phyloP scores from a whole-genome alignment of 2,113 vertebrate species.

The Antechinus flavipes region DNA sequence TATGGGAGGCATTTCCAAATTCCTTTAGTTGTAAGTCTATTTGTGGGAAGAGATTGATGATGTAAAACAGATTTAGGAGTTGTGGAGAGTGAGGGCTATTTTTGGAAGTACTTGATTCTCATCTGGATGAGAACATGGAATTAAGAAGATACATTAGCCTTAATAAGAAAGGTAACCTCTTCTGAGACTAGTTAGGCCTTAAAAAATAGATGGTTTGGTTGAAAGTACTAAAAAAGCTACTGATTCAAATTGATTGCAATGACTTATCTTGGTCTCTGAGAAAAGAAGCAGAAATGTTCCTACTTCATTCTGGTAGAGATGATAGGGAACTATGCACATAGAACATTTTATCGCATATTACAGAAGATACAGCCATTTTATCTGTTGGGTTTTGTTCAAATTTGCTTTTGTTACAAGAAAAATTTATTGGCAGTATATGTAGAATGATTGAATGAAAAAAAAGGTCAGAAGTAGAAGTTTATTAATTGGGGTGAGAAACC shows the following conservation, averaged over 20 bases:
- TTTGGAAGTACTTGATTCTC: too few relatives aligned
- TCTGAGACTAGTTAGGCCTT: not conserved
- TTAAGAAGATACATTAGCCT: not conserved
- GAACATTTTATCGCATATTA: not conserved
- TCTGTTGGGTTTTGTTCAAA: not conserved
- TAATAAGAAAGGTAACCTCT: not conserved
- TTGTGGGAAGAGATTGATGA: too few relatives aligned
- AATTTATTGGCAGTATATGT: not conserved
- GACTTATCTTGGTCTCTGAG: not conserved
- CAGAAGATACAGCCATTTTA: not conserved
- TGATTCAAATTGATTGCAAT: not conserved
- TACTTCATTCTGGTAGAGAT: not conserved
- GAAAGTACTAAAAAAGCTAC: not conserved
- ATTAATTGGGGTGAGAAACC: too few relatives aligned
- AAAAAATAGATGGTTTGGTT: not conserved
- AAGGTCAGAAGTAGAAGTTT: not conserved
- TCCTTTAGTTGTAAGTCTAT: too few relatives aligned
- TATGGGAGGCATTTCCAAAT: too few relatives aligned
- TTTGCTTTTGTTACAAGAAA: not conserved
- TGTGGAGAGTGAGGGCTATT: too few relatives aligned
- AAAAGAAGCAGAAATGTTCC: not conserved
- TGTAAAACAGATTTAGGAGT: too few relatives aligned
- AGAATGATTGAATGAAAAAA: not conserved
- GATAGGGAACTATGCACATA: not conserved
- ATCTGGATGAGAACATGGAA: not conserved